phyloP scores from a whole-genome alignment of 2,888 invertebrate species.

The Harpalus rubripes region DNA sequence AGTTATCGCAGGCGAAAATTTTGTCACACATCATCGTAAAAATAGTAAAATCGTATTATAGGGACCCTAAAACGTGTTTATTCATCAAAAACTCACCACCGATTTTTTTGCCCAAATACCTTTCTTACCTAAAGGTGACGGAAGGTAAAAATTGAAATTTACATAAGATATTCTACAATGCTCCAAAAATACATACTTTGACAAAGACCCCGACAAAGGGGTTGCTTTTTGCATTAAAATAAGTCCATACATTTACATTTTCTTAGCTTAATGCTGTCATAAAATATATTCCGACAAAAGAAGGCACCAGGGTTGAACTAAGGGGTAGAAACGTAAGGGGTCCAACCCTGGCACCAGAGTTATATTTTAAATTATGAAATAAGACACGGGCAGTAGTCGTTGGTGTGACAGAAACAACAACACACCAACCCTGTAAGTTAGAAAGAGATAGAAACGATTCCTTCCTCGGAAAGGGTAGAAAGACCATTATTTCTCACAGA shows the following conservation, averaged over 20 bases:
- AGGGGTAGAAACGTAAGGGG: conserved; percentile 8
- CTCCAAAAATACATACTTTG: background rate
- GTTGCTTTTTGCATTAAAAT: conserved; percentile 60
- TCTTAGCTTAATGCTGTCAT: conserved; percentile 63
- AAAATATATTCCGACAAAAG: conserved; percentile 63
- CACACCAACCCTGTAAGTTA: background rate
- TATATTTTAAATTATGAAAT: conserved; percentile 65
- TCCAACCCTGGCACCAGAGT: conserved; percentile 17
- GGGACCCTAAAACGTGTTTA: too few species aligned
- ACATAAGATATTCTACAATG: background rate
- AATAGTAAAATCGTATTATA: too few species aligned
- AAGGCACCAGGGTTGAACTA: conserved; percentile 37
- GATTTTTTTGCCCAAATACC: too few species aligned
- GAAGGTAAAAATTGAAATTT: background rate
- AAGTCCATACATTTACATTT: conserved; percentile 64
- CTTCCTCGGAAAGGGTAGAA: conserved; percentile 64
- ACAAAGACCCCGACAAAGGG: background rate
- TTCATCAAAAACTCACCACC: too few species aligned
- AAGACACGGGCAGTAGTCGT: conserved; percentile 51
- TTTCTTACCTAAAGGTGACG: too few species aligned
- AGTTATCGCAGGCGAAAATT: too few species aligned
- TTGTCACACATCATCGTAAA: too few species aligned
- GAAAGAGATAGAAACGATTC: conserved; percentile 56
- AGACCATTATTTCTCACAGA: conserved; percentile 65
- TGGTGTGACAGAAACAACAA: conserved; percentile 47